Conservation (phyloP, 1,140 invertebrate genomes). For the Cotesia typhae region DNA sequence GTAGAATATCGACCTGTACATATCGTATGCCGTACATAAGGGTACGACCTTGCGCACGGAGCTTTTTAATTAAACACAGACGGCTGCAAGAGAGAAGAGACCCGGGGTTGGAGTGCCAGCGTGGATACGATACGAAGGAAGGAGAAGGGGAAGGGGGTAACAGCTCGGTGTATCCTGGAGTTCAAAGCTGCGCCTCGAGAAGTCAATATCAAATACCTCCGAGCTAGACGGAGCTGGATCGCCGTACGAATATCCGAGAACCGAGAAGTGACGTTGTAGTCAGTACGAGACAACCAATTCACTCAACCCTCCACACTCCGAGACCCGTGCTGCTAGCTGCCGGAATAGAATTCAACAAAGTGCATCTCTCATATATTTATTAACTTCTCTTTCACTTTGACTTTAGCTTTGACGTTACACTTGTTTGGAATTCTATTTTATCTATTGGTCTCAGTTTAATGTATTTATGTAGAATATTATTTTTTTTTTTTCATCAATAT, state of each 20-base stretch:
- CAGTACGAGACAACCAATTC: constrained; percentile 47
- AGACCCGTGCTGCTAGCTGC: background rate
- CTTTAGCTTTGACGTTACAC: constrained; percentile 14
- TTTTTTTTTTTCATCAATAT: no score
- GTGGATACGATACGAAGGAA: background rate
- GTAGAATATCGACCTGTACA: constrained; percentile 32
- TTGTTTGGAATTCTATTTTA: no score
- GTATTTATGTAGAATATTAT: no score
- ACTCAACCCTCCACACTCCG: constrained; percentile 6
- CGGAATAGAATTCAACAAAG: constrained; percentile 46
- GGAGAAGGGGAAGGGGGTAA: constrained; percentile 20
- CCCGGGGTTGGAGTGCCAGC: background rate
- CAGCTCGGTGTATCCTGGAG: constrained; percentile 44
- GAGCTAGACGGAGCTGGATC: constrained; percentile 56
- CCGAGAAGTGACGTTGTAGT: constrained; percentile 38
- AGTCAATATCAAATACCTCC: constrained; percentile 67
- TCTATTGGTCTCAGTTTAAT: no score
- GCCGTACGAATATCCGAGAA: constrained; percentile 33
- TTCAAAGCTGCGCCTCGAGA: constrained; percentile 64
- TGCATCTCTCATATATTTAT: constrained; percentile 37
- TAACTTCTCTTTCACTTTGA: background rate
- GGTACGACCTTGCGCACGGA: constrained; percentile 43
- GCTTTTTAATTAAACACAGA: constrained; percentile 65
- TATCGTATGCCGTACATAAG: constrained; percentile 26
- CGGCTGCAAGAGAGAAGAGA: constrained; percentile 25